Evolutionary conservation across 1,140 invertebrate genomes (phyloP), one percentile per base, ranked within the genome.

Genomic region (Lithobius niger): DNA sequence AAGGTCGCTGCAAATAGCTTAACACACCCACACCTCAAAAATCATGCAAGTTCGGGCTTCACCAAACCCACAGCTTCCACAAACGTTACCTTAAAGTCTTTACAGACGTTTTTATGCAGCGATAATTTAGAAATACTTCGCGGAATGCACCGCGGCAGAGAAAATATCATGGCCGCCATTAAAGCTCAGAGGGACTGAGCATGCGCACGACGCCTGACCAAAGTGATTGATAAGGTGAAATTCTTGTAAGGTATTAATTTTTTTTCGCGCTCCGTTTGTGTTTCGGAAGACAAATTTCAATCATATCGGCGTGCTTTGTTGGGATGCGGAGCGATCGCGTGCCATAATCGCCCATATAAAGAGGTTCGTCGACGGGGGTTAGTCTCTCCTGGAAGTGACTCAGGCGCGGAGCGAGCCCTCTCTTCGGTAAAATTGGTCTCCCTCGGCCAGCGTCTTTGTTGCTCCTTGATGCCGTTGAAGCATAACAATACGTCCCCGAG

Each of bases 391-490:
- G 31, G 31, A 10, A 10, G 31, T 45, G 43, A 45, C 4, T 45
- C 43, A 45, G 43, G 43, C 16, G 19, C 43, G 43, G 22, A 19
- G 43, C 43, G 4, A 45, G 4, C 19, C 16, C 19, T 4, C 43
- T 10, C 43, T 45, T 45, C 43, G 22, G 43, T 45, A 4, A 6
- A n/a, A n/a, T n/a, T n/a, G n/a, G n/a, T 6, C 19, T 16, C 22
- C 43, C 22, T 16, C 43, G 16, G 4, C 3, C 4, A 45, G 22
- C 48, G 22, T 50, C 48, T 50, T 50, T 50, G 48, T 50, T 50
- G 48, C 48, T 50, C 48, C 48, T 50, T 50, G 48, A 50, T 50
- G 48, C 48, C 48, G 27, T 50, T 50, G 48, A 50, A 50, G 24
- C 48, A 27, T 25, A 50, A 50, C 24, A 50, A 27, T 50, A 27